These are phyloP conservation scores for Toxotes jaculatrix DNA, from an alignment of 2,113 vertebrate species.

Conservation along the genomic window DNA sequence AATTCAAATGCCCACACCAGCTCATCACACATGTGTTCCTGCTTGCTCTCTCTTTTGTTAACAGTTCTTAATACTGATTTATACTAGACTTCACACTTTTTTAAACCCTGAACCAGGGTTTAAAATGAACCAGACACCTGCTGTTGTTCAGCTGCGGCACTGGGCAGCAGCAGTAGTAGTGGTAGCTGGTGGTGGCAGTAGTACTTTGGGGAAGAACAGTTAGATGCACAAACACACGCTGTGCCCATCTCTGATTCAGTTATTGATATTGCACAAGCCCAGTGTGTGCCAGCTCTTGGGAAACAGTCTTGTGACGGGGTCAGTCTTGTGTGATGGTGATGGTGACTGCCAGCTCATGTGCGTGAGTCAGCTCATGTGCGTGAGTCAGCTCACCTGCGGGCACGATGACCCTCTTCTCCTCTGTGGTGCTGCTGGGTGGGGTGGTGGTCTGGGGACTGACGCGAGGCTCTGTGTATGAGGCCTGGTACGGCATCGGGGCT, in stretches of 20 bases:
- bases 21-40: slow-evolving; percentile 6
- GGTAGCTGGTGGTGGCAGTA: background rate
- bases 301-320: slow-evolving; percentile 20
- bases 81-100: slow-evolving; percentile 10
- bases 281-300: slow-evolving; percentile 18
- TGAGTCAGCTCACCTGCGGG: slow-evolving; percentile 83
- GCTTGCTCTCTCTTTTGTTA: background rate
- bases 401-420: slow-evolving; percentile 90
- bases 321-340: background rate
- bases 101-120: background rate
- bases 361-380: slow-evolving; percentile 55
- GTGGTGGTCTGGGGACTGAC: slow-evolving; percentile 79
- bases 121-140: background rate
- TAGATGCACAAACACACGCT: background rate
- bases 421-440: slow-evolving; percentile 74
- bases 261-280: slow-evolving; percentile 22
- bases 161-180: background rate
- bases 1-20: background rate
- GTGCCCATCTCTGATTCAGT: slow-evolving; percentile 14
- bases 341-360: fast-evolving
- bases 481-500: slow-evolving; percentile 78
- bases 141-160: background rate
- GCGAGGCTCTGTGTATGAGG: slow-evolving; percentile 81
- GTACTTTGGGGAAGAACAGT: slow-evolving; percentile 13
- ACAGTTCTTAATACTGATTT: background rate